phyloP scores from a whole-genome alignment of 2,888 invertebrate genomes.

The Cheiracanthium punctorium region DNA sequence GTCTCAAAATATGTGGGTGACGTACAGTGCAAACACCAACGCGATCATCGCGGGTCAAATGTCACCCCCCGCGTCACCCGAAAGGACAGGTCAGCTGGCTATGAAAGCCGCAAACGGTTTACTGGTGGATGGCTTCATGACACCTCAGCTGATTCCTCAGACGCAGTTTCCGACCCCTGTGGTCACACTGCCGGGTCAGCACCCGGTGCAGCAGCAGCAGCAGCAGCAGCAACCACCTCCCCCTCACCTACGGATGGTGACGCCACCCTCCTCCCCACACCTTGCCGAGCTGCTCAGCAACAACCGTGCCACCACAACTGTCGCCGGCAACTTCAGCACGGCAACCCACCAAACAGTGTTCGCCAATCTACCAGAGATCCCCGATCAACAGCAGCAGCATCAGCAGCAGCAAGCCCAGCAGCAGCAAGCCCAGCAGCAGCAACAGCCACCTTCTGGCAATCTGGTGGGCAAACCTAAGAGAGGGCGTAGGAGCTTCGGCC shows the following conservation, averaged over 20 bases:
- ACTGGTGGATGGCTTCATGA: slow-evolving; percentile 43
- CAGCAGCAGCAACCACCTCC: slow-evolving; percentile 51
- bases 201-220: slow-evolving; percentile 73
- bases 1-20: slow-evolving; percentile 54
- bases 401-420: slow-evolving; percentile 11
- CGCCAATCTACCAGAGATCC: slow-evolving; percentile 24
- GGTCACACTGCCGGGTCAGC: slow-evolving; percentile 2
- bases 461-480: slow-evolving; percentile 59
- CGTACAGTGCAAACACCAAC: slow-evolving; percentile 45
- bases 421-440: slow-evolving; percentile 21
- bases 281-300: slow-evolving; percentile 76
- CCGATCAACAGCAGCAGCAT: slow-evolving; percentile 18
- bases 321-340: slow-evolving; percentile 21
- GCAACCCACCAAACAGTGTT: slow-evolving; percentile 61
- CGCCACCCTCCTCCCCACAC: slow-evolving; percentile 79
- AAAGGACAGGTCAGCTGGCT: slow-evolving; percentile 63
- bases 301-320: slow-evolving; percentile 55
- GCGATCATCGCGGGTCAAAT: slow-evolving; percentile 69
- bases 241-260: slow-evolving; percentile 76
- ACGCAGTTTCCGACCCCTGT: slow-evolving; percentile 39
- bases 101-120: slow-evolving; percentile 40
- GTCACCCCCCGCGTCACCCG: slow-evolving; percentile 72
- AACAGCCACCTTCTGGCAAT: background rate
- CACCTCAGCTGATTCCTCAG: slow-evolving; percentile 37
- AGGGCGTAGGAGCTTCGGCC: slow-evolving; percentile 74